Evolutionary conservation across 2,888 invertebrate genomes (phyloP), one percentile per base, ranked within the genome.

Genomic region (Ceramica pisi): DNA sequence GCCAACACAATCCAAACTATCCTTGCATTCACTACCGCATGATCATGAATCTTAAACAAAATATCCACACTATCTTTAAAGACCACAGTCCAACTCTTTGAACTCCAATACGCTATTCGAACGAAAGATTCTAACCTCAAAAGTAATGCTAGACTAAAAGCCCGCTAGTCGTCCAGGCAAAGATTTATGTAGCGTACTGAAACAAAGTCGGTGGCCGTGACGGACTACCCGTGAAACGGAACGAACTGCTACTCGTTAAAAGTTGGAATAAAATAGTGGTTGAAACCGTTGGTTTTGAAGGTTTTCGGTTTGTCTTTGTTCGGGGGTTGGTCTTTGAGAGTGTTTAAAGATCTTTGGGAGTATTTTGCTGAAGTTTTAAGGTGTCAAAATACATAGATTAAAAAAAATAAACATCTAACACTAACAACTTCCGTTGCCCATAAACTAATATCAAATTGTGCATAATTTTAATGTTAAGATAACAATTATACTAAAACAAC

Each of bases 121-220:
- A 70, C 67, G 67, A 73, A 80, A 81, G 82, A 78, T 63, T 63
- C 41, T 48, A 77, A 77, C 78, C 82, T 71, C 74, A 81, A 78
- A 80, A 80, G 82, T 82, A 75, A 77, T 75, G 67, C 62, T 48
- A 51, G 75, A 74, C 83, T 85, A 84, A 84, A 83, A 84, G 84
- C 84, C 69, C 70, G 75, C 83, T 71, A 76, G 74, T 81, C 70
- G 81, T 76, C 80, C 80, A 62, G 67, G 65, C 80, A 67, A 84
- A 87, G 87, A 88, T 88, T 88, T 88, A 88, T 88, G 86, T 87
- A 38, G 84, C 84, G 81, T 67, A 57, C 71, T 80, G 81, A 85
- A 85, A 80, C 83, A 82, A 77, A 83, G 81, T 81, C 84, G 66
- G 66, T 72, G 64, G 71, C 80, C 87, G 87, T 86, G 87, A 86